Evolutionary conservation across 2,113 vertebrate species (phyloP), one percentile per base, ranked within the genome.

Genomic region (Aspidoscelis tigris): DNA sequence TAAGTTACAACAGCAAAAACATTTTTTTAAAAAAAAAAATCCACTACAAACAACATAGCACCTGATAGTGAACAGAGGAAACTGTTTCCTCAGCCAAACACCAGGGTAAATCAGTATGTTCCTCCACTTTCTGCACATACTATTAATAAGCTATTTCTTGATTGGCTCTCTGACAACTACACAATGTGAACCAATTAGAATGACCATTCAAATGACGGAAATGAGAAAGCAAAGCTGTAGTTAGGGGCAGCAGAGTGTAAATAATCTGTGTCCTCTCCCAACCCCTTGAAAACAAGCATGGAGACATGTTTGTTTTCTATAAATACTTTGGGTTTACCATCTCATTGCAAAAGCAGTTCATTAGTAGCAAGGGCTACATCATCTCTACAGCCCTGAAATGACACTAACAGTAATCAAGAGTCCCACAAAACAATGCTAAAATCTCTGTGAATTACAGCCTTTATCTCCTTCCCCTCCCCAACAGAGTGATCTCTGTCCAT

Each of bases 321-420:
- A 93, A 94, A 93, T 83, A 87, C 89, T 80, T 41, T 0, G 70
- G 2, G 65, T 89, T 89, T 94, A 89, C 84, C 83, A 7, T 39
- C 0, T 1, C 0, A 47, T 89, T 91, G 88, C 90, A 86, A 90
- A 82, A 91, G 89, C 94, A 66, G 50, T 0, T 91, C 85, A 4
- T 90, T 75, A 73, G 3, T 76, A n/a, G 85, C 0, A 81, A 33
- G n/a, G 68, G 88, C 82, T 1, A 81, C 81, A 86, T 84, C 68
- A 2, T 7, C 72, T 82, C 39, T 39, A 82, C 16, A 87, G 90
- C n/a, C 86, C 20, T 9, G 74, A 66, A 39, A 76, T 83, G 72
- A 22, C 81, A 79, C 83, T 0, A 84, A n/a, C 4, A 71, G 84
- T 21, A 85, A 53, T 58, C 50, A 0, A 68, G 7, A 16, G 20